phyloP scores from a whole-genome alignment of 2,888 invertebrate species.

The Temnothorax rugatulus region DNA sequence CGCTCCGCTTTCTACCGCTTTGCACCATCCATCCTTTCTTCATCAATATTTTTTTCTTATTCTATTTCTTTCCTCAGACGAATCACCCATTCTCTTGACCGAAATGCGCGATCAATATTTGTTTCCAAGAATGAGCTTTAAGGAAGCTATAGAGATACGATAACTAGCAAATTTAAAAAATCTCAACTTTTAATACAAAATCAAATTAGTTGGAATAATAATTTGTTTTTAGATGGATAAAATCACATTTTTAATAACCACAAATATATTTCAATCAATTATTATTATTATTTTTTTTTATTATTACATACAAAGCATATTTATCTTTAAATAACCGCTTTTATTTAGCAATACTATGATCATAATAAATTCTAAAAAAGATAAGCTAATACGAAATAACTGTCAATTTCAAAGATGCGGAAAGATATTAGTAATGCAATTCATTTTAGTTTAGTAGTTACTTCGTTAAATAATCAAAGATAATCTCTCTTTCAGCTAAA shows the following conservation, averaged over 20 bases:
- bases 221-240: neutral
- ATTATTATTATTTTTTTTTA: no score
- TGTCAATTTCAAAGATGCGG: neutral
- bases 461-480: neutral
- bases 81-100: neutral
- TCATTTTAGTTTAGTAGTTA: neutral
- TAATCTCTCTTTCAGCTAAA: neutral
- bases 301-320: neutral
- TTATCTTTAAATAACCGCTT: neutral
- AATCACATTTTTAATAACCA: neutral
- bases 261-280: conserved; percentile 1
- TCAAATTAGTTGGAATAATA: neutral
- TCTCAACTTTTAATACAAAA: neutral
- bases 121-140: neutral
- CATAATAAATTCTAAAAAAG: neutral
- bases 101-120: conserved; percentile 13
- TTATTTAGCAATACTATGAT: neutral
- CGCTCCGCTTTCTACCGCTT: conserved; percentile 32
- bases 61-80: neutral
- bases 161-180: neutral
- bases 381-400: neutral
- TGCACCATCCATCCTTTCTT: conserved; percentile 23
- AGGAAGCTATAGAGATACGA: neutral
- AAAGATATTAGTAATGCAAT: neutral
- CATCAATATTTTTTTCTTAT: conserved; percentile 36